Percentiles rank a stretch among this genome's conserved stretches.
Evolutionary conservation across 2,888 invertebrate species (phyloP).

Genomic region (Cepaea hortensis): DNA sequence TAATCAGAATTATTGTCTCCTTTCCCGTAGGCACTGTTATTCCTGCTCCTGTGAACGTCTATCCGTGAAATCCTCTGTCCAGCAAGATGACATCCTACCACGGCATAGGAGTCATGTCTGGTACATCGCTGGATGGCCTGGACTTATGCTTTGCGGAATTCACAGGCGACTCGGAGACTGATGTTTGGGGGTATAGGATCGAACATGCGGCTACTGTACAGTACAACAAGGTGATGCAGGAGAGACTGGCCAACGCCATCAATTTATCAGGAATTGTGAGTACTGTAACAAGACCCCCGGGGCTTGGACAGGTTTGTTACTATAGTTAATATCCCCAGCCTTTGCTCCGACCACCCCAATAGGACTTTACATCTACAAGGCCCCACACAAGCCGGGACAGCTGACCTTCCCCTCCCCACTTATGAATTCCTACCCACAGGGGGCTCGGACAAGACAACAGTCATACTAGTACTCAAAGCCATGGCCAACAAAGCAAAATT

Average conservation of each 20-base stretch:
- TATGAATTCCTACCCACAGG: no score
- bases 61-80: no score
- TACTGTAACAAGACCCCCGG: neutral
- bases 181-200: constrained; percentile 70
- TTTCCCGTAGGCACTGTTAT: neutral
- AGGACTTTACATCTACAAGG: no score
- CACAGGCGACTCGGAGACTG: constrained; percentile 64
- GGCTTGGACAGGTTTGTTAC: no score
- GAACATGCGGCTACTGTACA: constrained; percentile 61
- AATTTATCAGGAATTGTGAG: constrained; percentile 55
- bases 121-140: constrained; percentile 72
- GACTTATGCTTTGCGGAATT: constrained; percentile 72
- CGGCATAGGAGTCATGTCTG: constrained; percentile 73
- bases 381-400: no score
- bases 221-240: constrained; percentile 62
- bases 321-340: no score
- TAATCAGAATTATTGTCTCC: neutral
- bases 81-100: constrained; percentile 65
- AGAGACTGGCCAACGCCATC: constrained; percentile 59
- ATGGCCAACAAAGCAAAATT: no score
- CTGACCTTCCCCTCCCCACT: no score
- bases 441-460: no score
- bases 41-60: no score
- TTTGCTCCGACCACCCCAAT: no score
- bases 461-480: no score